Base-by-base conservation (phyloP, 2,797 vertebrate species). In the Cephalopachus bancanus region DNA sequence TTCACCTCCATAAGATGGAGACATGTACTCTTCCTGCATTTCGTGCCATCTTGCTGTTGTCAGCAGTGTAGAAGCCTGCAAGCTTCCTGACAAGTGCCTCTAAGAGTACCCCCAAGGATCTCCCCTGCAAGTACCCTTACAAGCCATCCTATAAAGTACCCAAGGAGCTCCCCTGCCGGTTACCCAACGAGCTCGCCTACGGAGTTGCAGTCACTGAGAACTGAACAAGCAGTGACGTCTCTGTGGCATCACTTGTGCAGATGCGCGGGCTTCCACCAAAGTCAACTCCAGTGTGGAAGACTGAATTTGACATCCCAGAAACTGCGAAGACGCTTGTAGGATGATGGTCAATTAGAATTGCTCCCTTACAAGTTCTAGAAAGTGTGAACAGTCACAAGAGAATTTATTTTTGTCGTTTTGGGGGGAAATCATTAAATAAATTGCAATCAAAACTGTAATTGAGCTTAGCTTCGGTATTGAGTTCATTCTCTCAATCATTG, bases 291-390 rank as follows among this genome's bases (percentile, higher is more conserved):
- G 49, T 80, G 60, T 20, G 74, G 17, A 95, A 85, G 28, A 69
- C 3, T 71, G 37, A 91, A 85, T 62, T 78, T 26, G 89, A 57
- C 86, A 19, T 67, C 33, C 90, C 72, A 83, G 33, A 90, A 93
- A 92, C 20, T 71, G 81, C 37, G 30, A 22, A 92, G 59, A 9
- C 37, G 17, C 74, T 69, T 72, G 16, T 51, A 65, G 49, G 74
- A 80, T 24, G 7, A 59, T 76, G 10, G n/a, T 33, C 62, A 78
- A 30, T 75, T 80, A 72, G 93, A 76, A 86, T 64, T 49, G 12
- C 49, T 87, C 14, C 55, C 10, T 59, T 97, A 3, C 28, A 91
- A 92, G 91, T 69, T 94, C 11, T 30, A 75, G 3, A 33, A 79
- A 91, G 33, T 26, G 2, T 86, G n/a, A 79, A 79, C 26, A 26